Conservation (phyloP, 2,797 vertebrate genomes). For the Tolypeutes matacus region DNA sequence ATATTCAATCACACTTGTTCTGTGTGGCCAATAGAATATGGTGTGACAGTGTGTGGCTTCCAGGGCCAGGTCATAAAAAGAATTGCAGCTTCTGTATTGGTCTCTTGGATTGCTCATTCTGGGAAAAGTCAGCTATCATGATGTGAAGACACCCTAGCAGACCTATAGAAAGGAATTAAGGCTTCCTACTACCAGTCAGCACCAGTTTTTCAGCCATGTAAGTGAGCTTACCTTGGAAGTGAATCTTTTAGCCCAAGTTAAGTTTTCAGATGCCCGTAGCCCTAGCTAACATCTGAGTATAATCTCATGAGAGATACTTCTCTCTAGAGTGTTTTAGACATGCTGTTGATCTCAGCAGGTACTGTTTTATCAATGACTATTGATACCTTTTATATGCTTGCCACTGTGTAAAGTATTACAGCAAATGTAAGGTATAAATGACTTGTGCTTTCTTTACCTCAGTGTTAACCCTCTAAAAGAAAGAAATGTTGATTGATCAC, state of each 20-base stretch:
- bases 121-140: not conserved
- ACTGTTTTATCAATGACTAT: not conserved
- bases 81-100: not conserved
- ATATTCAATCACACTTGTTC: not conserved
- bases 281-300: not conserved
- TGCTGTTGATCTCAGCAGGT: not conserved
- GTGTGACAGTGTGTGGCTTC: not conserved
- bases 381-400: conserved; percentile 40
- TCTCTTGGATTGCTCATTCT: not conserved
- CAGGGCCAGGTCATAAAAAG: not conserved
- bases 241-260: not conserved
- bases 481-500: not conserved
- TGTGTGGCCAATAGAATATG: not conserved
- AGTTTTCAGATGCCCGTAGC: not conserved
- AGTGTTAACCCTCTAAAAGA: not conserved
- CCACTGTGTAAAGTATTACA: not conserved
- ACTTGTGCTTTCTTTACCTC: not conserved
- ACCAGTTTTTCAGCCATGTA: not conserved
- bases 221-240: not conserved
- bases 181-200: not conserved
- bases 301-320: not conserved
- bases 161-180: not conserved
- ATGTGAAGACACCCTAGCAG: not conserved
- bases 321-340: not conserved
- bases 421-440: not conserved